Conservation (phyloP, 92 coral and sea anemone species). For the Actinernus sp. region DNA sequence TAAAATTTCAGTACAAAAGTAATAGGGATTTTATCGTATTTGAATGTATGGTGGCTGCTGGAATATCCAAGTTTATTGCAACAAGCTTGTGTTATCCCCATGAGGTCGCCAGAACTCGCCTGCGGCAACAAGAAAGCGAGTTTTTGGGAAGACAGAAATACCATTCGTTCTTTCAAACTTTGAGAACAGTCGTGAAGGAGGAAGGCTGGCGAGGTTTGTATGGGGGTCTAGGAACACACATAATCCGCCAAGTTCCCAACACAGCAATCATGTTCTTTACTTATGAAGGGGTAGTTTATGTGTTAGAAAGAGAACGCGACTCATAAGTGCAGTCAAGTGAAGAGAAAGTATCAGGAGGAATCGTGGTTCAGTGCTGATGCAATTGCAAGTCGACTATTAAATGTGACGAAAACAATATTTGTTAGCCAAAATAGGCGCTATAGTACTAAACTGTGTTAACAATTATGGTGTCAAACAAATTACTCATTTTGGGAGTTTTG, state of each 20-base stretch:
- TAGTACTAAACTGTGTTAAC: no score
- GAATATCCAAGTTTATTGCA: constrained; percentile 82
- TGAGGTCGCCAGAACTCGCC: constrained; percentile 93
- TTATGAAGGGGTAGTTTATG: constrained; percentile 83
- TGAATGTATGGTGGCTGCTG: constrained; percentile 90
- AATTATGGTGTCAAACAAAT: no score
- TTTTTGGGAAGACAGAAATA: constrained; percentile 74
- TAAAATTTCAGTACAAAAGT: constrained; percentile 37
- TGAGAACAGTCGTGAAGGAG: constrained; percentile 76
- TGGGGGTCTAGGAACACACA: constrained; percentile 86
- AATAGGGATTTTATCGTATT: constrained; percentile 44
- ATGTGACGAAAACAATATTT: no score
- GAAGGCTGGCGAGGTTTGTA: constrained; percentile 89
- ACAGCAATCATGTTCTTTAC: constrained; percentile 89
- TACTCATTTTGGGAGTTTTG: no score
- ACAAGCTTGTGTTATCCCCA: constrained; percentile 89
- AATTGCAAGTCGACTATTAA: no score
- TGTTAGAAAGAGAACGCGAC: constrained; percentile 30
- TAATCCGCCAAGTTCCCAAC: constrained; percentile 90
- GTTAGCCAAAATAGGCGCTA: no score
- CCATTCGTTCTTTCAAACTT: constrained; percentile 66
- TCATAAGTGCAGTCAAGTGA: not conserved
- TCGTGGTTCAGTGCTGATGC: not conserved
- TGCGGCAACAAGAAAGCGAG: constrained; percentile 88
- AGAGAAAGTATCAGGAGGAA: not conserved